A percentile compares a stretch with the other conserved stretches of the same genome.
Evolutionary conservation across 2,113 vertebrate genomes (phyloP).

Genomic region (Pagrus major): DNA sequence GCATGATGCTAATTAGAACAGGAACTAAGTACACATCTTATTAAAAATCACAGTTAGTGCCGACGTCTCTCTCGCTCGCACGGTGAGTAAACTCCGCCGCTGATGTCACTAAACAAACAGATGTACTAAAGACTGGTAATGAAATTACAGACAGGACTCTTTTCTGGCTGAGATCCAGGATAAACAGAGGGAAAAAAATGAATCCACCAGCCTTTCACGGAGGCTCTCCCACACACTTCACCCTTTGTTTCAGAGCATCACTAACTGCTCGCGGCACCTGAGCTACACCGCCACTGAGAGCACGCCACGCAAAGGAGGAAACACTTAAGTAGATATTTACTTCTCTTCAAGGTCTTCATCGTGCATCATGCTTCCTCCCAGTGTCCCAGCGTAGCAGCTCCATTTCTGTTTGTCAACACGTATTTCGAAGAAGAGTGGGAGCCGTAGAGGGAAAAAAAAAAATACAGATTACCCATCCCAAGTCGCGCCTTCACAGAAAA

Average conservation of each 20-base stretch:
- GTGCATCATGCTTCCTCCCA: constrained; percentile 26
- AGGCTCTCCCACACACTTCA: constrained; percentile 42
- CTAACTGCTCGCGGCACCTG: constrained; percentile 52
- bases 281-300: constrained; percentile 30
- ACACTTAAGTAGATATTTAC: constrained; percentile 56
- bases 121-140: constrained; percentile 53
- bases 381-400: constrained; percentile 18
- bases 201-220: constrained; percentile 38
- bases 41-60: constrained; percentile 64
- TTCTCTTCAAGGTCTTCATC: constrained; percentile 56
- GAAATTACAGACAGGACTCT: constrained; percentile 63
- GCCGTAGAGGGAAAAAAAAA: not conserved
- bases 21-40: constrained; percentile 66
- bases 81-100: constrained; percentile 46
- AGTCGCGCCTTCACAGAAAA: constrained; percentile 31
- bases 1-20: constrained; percentile 75
- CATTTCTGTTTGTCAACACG: constrained; percentile 40
- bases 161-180: constrained; percentile 55
- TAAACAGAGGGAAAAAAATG: constrained; percentile 15
- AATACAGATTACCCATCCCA: constrained; percentile 28
- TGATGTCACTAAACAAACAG: constrained; percentile 66
- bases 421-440: constrained; percentile 33
- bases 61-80: constrained; percentile 23
- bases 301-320: constrained; percentile 30
- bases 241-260: constrained; percentile 37